These are phyloP conservation scores for Sebastolobus altivelis DNA, from an alignment of 2,797 vertebrate genomes.

Conservation along the genomic window DNA sequence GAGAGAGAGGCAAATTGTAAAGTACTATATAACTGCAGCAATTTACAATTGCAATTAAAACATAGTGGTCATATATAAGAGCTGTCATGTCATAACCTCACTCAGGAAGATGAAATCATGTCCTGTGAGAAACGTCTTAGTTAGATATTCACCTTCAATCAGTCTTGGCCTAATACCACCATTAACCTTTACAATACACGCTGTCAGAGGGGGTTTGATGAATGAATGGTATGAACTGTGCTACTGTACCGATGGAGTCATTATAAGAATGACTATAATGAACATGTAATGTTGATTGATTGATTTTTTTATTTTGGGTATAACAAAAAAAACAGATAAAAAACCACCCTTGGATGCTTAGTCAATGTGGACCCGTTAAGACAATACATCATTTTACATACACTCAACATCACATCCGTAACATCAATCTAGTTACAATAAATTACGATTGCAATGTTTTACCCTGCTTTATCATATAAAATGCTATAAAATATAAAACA, in stretches of 20 bases:
- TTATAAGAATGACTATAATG: neutral
- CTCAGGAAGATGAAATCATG: neutral
- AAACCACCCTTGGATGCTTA: neutral
- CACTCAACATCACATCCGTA: neutral
- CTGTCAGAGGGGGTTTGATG: neutral
- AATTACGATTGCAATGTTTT: neutral
- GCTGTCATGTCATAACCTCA: neutral
- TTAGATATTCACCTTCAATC: neutral
- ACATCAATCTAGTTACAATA: neutral
- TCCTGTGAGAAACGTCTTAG: neutral
- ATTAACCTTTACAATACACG: neutral
- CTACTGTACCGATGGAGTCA: neutral
- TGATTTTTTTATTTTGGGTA: neutral
- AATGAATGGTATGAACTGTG: neutral
- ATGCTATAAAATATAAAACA: neutral
- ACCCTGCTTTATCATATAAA: neutral
- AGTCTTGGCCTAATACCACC: neutral
- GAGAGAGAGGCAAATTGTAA: neutral
- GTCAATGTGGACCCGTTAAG: neutral
- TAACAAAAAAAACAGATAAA: neutral
- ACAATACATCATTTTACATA: neutral
- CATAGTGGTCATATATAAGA: neutral
- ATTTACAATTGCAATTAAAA: neutral
- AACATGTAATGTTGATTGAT: neutral
- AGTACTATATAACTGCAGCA: neutral